Base-by-base conservation (phyloP, 2,888 invertebrate species). In the Corbicula japonica region DNA sequence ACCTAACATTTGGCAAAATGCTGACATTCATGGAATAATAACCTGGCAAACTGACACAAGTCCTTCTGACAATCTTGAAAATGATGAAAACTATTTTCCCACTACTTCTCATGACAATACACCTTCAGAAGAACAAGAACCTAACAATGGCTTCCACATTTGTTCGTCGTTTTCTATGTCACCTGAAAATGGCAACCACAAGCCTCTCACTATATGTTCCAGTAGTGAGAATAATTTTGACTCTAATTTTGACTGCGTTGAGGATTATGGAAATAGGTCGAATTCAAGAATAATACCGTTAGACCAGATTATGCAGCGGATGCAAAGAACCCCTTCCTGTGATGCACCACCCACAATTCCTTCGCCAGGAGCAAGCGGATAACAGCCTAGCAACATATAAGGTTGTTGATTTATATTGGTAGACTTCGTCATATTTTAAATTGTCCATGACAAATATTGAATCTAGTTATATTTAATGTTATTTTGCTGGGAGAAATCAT, bases 41-140 rank as follows among this genome's bases (percentile, higher is more conserved):
- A 78, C 82, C n/a, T 86, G 87, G 85, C 86, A 88, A 68, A 88
- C 87, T 38, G 90, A 90, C 77, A 88, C 90, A 15, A 89, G 90
- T 83, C 90, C 90, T 18, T 90, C 90, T 6, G 90, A 91, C 69
- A 89, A 89, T 76, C 80, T 90, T 23, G 89, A 90, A 48, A 84
- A 84, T 44, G 89, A 89, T 23, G 88, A 86, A 35, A 84, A 84
- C 58, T 85, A 78, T 46, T 76, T 84, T 58, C 86, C 86, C 18
- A 88, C 90, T 6, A 80, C 86, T 63, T 88, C 89, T 21, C 80
- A 83, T 30, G 88, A 87, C 52, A 80, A 82, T 21, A 87, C 88
- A 18, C 87, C 87, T 10, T 90, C 90, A 21, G 88, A 89, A 56
- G 83, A 83, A 15, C 61, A 65, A 28, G 66, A 65, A 28, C 66